Conservation (phyloP, 1,140 invertebrate species). For the Drosophila aff. region DNA sequence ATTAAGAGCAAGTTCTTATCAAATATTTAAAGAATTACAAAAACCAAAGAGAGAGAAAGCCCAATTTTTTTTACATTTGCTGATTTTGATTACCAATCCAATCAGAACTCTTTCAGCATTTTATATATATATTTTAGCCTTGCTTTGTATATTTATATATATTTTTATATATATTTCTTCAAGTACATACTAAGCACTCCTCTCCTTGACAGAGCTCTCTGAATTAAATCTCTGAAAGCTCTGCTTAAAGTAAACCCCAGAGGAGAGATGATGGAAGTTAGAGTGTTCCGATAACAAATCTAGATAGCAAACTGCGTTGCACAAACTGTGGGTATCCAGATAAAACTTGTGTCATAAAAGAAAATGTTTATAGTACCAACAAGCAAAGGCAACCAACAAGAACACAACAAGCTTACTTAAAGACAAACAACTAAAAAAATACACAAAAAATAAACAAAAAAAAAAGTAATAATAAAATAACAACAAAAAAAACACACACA, state of each 20-base stretch:
- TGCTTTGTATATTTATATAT: too few relatives aligned
- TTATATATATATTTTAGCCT: background rate
- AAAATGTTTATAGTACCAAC: constrained; percentile 21
- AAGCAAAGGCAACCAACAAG: constrained; percentile 12
- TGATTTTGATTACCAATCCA: background rate
- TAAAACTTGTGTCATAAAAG: constrained; percentile 27
- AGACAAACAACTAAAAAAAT: background rate
- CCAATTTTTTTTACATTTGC: background rate
- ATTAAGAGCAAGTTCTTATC: background rate
- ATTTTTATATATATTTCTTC: background rate
- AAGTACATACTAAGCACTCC: background rate
- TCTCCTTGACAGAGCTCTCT: background rate
- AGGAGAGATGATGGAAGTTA: background rate
- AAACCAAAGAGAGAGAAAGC: background rate
- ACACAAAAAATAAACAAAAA: background rate
- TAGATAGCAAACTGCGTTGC: constrained; percentile 14
- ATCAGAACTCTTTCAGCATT: background rate
- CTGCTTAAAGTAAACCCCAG: background rate
- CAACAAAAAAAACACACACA: background rate
- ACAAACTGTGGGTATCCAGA: constrained; percentile 10
- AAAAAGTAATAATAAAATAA: background rate
- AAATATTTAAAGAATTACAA: background rate
- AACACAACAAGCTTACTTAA: constrained; percentile 8
- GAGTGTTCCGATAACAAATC: constrained; percentile 14
- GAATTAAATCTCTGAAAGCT: background rate